Evolutionary conservation across 2,797 vertebrate species (phyloP).

Genomic region (Sebastes variabilis): DNA sequence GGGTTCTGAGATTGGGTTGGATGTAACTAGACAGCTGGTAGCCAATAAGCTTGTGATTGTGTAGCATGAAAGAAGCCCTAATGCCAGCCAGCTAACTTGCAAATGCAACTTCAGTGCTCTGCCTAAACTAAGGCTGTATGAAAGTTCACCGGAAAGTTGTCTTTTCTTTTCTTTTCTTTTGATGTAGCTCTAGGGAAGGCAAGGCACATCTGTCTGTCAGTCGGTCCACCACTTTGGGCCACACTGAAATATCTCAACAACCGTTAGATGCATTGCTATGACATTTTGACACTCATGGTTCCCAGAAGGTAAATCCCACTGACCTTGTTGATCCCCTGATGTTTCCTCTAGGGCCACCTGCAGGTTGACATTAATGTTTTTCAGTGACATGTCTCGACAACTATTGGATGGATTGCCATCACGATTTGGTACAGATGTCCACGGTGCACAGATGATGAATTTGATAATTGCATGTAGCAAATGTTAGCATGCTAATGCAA

Average conservation of each 20-base stretch:
- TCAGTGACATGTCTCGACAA: too few relatives aligned
- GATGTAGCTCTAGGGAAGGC: background rate
- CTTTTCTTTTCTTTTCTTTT: background rate
- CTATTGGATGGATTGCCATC: background rate
- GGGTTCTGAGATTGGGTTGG: background rate
- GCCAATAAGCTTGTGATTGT: background rate
- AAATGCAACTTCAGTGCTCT: background rate
- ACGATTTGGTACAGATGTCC: background rate
- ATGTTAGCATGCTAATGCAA: background rate
- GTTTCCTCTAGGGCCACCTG: background rate
- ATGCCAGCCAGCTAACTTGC: background rate
- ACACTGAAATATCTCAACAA: background rate
- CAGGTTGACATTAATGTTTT: background rate
- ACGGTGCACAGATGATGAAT: background rate
- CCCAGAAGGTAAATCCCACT: background rate
- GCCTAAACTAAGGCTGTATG: background rate
- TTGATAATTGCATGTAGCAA: background rate
- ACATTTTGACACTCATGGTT: background rate
- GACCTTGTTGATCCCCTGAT: background rate
- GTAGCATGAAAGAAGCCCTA: background rate
- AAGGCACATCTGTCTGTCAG: too few relatives aligned
- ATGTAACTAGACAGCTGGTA: background rate
- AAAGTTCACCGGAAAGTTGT: background rate
- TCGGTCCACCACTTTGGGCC: background rate
- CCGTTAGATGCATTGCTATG: background rate